phyloP scores from a whole-genome alignment of 2,888 invertebrate species.

The Empis livida region DNA sequence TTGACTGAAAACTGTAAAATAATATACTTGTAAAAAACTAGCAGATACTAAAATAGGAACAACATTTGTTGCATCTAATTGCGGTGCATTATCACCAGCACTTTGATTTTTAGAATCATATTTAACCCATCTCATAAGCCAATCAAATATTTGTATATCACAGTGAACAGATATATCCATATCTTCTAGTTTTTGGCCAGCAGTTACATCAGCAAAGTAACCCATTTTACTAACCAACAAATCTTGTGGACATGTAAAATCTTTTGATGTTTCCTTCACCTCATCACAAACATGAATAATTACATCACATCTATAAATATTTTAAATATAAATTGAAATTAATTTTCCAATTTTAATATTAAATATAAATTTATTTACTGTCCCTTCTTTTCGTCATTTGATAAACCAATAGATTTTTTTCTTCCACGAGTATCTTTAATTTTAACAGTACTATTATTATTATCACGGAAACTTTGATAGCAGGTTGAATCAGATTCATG shows the following conservation, averaged over 20 bases:
- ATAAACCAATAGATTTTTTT: too few species aligned
- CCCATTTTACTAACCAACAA: slow-evolving; percentile 85
- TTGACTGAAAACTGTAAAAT: neutral
- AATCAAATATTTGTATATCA: slow-evolving; percentile 90
- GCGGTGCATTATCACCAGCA: slow-evolving; percentile 40
- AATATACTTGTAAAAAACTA: slow-evolving; percentile 64
- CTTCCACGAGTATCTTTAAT: too few species aligned
- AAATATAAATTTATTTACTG: neutral
- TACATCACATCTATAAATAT: slow-evolving; percentile 52
- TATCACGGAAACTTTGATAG: too few species aligned
- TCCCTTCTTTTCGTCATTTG: neutral
- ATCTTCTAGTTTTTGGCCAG: slow-evolving; percentile 69
- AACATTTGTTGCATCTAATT: slow-evolving; percentile 69
- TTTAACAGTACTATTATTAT: too few species aligned
- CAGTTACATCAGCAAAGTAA: slow-evolving; percentile 83
- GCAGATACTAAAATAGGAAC: slow-evolving; percentile 89
- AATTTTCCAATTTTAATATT: neutral
- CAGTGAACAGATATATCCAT: slow-evolving; percentile 97
- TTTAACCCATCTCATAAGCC: slow-evolving; percentile 95
- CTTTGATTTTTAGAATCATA: slow-evolving; percentile 41
- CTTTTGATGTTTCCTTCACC: slow-evolving; percentile 75
- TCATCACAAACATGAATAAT: slow-evolving; percentile 94
- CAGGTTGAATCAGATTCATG: too few species aligned
- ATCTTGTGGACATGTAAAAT: slow-evolving; percentile 79
- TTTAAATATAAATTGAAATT: neutral